These are phyloP conservation scores for Papio anubis DNA, from an alignment of 2,113 vertebrate genomes.

Conservation along the genomic window DNA sequence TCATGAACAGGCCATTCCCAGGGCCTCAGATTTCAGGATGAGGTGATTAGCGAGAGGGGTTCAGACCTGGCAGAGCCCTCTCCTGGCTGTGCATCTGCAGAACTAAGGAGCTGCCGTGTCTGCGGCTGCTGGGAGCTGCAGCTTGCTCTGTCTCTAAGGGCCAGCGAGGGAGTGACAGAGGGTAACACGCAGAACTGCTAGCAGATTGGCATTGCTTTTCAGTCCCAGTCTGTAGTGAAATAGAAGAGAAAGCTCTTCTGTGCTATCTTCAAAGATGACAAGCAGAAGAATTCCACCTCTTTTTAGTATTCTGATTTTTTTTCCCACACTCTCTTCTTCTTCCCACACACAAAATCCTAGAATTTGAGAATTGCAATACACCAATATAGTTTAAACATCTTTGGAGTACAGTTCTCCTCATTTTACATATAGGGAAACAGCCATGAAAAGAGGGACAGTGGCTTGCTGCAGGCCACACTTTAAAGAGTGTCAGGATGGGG, in stretches of 20 bases:
- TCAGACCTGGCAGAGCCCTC: not conserved
- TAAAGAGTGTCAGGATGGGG: not conserved
- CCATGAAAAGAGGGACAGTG: not conserved
- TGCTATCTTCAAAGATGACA: not conserved
- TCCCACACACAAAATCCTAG: not conserved
- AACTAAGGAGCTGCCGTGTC: not conserved
- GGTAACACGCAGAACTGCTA: not conserved
- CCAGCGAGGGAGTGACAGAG: not conserved
- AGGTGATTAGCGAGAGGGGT: not conserved
- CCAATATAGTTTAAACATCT: not conserved
- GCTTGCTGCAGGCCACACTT: not conserved
- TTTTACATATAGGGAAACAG: not conserved
- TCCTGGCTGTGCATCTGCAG: not conserved
- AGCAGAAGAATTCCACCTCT: not conserved
- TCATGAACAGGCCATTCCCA: not conserved
- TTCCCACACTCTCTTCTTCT: not conserved
- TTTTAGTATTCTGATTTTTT: not conserved
- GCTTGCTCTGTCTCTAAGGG: not conserved
- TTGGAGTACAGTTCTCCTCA: not conserved
- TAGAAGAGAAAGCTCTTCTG: not conserved
- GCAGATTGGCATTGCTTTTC: not conserved
- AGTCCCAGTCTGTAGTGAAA: not conserved
- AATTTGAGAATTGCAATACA: not conserved
- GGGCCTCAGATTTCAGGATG: conserved; percentile 49
- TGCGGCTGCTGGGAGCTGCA: not conserved